Evolutionary conservation across 2,888 invertebrate genomes (phyloP), one percentile per base, ranked within the genome.

Genomic region (Pegoplata infirma): DNA sequence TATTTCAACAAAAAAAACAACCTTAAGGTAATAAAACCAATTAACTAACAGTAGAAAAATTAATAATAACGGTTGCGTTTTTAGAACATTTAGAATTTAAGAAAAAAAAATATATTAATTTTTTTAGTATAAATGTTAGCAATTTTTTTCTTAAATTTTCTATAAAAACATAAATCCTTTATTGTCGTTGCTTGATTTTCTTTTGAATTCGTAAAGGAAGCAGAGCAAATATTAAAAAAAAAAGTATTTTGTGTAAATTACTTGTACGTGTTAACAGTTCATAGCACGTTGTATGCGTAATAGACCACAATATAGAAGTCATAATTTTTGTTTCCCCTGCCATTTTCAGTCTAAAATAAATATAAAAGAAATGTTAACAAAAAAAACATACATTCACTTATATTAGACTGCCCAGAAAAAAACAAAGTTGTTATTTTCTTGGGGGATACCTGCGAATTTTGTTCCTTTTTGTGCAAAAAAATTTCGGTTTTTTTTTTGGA

Each of bases 221-320:
- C 17, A 25, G 40, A 46, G 8, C 7, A n/a, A 14, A 16, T 49
- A 14, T 21, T n/a, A n/a, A n/a, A n/a, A n/a, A n/a, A n/a, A n/a
- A n/a, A n/a, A n/a, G 14, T 63, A 7, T 56, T 56, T 67, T 67
- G 71, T 75, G 75, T 67, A 75, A 79, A 79, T 79, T 66, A 58
- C 67, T 63, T 23, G 51, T 79, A 79, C 79, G 79, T 79, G 79
- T 67, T 67, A 67, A 63, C 21, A 47, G 71, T 72, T 58, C 16
- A 28, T 7, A 32, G 66, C 79, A 79, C 79, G 79, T 79, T 71
- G 56, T 72, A 21, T 71, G 67, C 75, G 75, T 79, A 79, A 79
- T 79, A 79, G 79, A 79, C 79, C 79, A 79, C 75, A 77, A 77
- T 77, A 72, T 63, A 71, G 71, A 75, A 75, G 77, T 77, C 77